Conservation (phyloP, 2,113 vertebrate species). For the Mus pahari region DNA sequence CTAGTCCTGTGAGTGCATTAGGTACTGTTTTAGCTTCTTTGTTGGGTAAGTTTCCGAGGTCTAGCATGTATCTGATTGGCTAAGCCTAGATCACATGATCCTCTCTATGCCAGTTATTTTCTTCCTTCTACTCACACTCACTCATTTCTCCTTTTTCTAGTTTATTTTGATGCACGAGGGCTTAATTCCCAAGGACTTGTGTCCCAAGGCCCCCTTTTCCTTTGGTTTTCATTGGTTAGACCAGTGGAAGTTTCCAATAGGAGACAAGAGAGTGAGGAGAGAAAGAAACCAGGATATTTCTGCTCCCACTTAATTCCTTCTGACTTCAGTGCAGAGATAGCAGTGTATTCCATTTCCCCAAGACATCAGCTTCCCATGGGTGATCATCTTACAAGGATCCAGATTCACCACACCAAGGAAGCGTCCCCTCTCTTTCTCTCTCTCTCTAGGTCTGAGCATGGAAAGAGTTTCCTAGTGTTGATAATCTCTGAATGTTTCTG, state of each 20-base stretch:
- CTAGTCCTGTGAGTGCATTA: neutral
- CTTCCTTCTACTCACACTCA: neutral
- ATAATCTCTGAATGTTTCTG: neutral
- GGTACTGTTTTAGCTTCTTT: neutral
- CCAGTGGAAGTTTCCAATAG: neutral
- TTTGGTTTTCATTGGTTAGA: neutral
- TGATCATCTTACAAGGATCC: neutral
- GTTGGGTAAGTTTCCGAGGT: neutral
- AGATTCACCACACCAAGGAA: neutral
- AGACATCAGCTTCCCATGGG: neutral
- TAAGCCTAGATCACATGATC: neutral
- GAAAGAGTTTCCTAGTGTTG: neutral
- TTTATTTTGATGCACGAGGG: neutral
- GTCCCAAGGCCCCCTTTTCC: neutral
- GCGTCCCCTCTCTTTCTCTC: neutral
- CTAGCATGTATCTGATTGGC: neutral
- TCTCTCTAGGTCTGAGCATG: neutral
- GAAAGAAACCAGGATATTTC: neutral
- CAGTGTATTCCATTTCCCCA: neutral
- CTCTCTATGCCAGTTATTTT: neutral
- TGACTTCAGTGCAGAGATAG: neutral
- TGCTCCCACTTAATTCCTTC: no score
- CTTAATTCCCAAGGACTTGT: neutral
- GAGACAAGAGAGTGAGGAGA: neutral
- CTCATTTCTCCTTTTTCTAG: neutral